Percentiles rank a stretch among this genome's conserved stretches.
These are phyloP conservation scores for Drosophila micromelanica DNA, from an alignment of 1,140 invertebrate species.

Conservation along the genomic window DNA sequence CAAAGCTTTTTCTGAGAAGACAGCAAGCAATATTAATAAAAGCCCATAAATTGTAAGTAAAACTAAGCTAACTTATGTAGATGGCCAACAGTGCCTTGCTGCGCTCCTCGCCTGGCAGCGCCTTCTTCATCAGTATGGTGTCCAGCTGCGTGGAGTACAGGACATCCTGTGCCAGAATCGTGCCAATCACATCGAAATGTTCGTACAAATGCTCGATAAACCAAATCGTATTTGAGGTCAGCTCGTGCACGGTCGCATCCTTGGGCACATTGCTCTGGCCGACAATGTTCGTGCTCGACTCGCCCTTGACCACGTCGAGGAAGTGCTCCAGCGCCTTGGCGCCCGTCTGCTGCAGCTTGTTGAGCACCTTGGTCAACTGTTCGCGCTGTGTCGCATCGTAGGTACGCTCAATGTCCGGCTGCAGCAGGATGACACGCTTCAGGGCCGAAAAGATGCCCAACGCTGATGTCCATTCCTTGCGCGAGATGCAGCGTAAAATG, in stretches of 20 bases:
- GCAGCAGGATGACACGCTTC: conserved; percentile 91
- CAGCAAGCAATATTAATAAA: background rate
- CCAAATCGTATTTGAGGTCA: conserved; percentile 96
- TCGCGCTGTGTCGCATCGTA: conserved; percentile 89
- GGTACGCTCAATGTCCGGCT: conserved; percentile 93
- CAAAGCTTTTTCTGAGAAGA: conserved; percentile 90
- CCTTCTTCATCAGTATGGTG: conserved; percentile 85
- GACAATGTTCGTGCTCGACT: conserved; percentile 90
- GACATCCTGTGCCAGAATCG: conserved; percentile 87
- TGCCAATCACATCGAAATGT: conserved; percentile 90
- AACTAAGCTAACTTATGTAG: conserved; percentile 88
- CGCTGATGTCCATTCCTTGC: conserved; percentile 93
- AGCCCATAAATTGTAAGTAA: background rate
- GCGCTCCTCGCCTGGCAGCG: conserved; percentile 84
- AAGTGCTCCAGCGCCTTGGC: conserved; percentile 96
- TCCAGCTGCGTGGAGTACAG: conserved; percentile 85
- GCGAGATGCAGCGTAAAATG: conserved; percentile 91
- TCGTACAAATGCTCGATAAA: conserved; percentile 93
- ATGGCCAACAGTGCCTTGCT: conserved; percentile 89
- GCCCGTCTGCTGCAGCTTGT: conserved; percentile 91
- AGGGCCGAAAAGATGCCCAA: conserved; percentile 94
- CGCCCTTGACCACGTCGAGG: conserved; percentile 94
- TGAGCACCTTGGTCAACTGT: conserved; percentile 90
- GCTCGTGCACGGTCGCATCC: conserved; percentile 98
- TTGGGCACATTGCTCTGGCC: conserved; percentile 87